Evolutionary conservation across 2,797 vertebrate species (phyloP).

Genomic region (Esox masquinongy): DNA sequence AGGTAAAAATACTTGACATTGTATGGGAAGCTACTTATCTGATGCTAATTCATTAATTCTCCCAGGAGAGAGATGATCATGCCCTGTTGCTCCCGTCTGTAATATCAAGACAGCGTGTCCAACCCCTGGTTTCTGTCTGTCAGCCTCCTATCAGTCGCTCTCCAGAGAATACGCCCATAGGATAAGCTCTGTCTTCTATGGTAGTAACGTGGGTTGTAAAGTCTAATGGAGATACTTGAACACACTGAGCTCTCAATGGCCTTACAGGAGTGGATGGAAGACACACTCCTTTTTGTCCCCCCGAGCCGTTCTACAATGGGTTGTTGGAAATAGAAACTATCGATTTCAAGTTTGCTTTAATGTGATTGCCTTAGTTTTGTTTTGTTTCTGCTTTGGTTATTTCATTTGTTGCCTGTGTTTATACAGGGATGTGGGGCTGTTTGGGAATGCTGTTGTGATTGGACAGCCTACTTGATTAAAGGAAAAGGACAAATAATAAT

Average conservation of each 20-base stretch:
- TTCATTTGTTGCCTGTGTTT: slow-evolving; percentile 4
- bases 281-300: slow-evolving; percentile 49
- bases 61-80: not conserved
- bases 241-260: slow-evolving; percentile 69
- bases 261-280: slow-evolving; percentile 50
- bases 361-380: slow-evolving; percentile 44
- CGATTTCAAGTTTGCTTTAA: slow-evolving; percentile 60
- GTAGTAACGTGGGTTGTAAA: slow-evolving; percentile 67
- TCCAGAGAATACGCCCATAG: slow-evolving; percentile 27
- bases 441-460: not conserved
- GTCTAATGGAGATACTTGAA: slow-evolving; percentile 65
- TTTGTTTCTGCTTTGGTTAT: slow-evolving; percentile 43
- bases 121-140: slow-evolving; percentile 31
- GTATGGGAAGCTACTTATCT: not conserved
- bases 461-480: not conserved
- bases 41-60: not conserved
- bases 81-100: not conserved
- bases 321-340: slow-evolving; percentile 62
- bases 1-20: too few relatives aligned
- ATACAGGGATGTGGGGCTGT: not conserved
- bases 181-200: slow-evolving; percentile 42
- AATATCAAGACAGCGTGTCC: slow-evolving; percentile 23
- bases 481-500: not conserved
- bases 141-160: slow-evolving; percentile 47
- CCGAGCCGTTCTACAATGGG: slow-evolving; percentile 55